Base-by-base conservation (phyloP, 2,113 vertebrate genomes). In the Trinectes maculatus region DNA sequence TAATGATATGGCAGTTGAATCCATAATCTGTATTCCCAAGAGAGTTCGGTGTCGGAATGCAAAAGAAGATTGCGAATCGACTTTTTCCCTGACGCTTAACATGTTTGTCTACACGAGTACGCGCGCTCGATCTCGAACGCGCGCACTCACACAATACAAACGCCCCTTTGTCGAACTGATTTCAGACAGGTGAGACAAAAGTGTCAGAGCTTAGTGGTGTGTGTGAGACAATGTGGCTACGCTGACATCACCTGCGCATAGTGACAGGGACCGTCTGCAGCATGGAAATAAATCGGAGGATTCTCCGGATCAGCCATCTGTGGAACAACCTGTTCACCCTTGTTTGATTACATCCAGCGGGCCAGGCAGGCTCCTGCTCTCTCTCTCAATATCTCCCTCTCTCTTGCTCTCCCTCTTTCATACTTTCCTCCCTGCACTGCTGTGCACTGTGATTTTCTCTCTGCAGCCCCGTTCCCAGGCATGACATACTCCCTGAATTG, bases 331-430 rank as follows among this genome's bases (percentile, higher is more conserved):
- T 84, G 83, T 72, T 85, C 83, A 79, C 71, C 78, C 74, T 58
- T 77, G 79, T 89, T 86, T 88, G 85, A 89, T 87, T 86, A 79
- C 83, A 87, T 84, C 73, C 68, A 77, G 68, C 72, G 58, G 58
- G 24, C 60, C 74, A 33, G 69, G 71, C 75, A 56, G 48, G 52
- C 65, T 57, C 44, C 28, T 8, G 28, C 18, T 72, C 52, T 60
- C 16, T 64, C 60, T 47, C 52, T 12, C 6, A 21, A 2, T 43
- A 16, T 60, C 73, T 63, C 66, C 51, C 28, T 19, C 26, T 15
- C 21, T 26, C 15, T 40, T 36, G 34, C 39, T 40, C 56, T 56
- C 43, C 69, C 65, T 46, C 8, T 74, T 25, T 74, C 76, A 73
- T 37, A 48, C 63, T 62, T 19, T 8, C 28, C 51, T 61, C 51